These are phyloP conservation scores for Caenorhabditis inopinata DNA, from an alignment of 1,140 invertebrate species.

Conservation along the genomic window DNA sequence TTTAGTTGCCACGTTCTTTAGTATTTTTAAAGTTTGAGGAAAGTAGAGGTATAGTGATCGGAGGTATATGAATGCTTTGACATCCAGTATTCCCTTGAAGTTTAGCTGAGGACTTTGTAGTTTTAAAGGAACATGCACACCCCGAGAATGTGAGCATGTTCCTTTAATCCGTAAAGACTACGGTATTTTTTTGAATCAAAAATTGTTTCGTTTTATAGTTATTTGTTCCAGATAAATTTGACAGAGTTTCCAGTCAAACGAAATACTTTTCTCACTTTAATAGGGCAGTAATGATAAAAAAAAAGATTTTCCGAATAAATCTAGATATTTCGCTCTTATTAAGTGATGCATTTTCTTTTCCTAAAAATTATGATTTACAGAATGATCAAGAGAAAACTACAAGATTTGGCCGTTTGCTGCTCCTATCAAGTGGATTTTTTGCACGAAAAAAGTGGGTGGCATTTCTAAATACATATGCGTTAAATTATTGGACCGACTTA, in stretches of 20 bases:
- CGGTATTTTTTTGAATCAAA: neutral
- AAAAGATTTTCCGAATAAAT: neutral
- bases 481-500: no score
- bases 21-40: neutral
- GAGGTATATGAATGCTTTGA: neutral
- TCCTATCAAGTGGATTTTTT: slow-evolving; percentile 55
- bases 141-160: no score
- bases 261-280: no score
- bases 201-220: no score
- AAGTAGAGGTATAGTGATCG: neutral
- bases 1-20: neutral
- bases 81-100: no score
- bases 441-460: slow-evolving; percentile 53
- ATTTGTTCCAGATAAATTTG: no score
- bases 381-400: slow-evolving; percentile 54
- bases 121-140: no score
- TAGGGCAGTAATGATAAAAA: neutral
- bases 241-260: no score
- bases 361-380: slow-evolving; percentile 8
- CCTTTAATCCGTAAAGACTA: no score
- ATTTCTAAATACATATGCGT: neutral
- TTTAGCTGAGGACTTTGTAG: no score
- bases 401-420: slow-evolving; percentile 57
- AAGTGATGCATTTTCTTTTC: neutral
- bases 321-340: neutral